A percentile compares a stretch with the other conserved stretches of the same genome.
These are phyloP conservation scores for Rhizoglyphus robini DNA, from an alignment of 1,140 invertebrate species.

Conservation along the genomic window DNA sequence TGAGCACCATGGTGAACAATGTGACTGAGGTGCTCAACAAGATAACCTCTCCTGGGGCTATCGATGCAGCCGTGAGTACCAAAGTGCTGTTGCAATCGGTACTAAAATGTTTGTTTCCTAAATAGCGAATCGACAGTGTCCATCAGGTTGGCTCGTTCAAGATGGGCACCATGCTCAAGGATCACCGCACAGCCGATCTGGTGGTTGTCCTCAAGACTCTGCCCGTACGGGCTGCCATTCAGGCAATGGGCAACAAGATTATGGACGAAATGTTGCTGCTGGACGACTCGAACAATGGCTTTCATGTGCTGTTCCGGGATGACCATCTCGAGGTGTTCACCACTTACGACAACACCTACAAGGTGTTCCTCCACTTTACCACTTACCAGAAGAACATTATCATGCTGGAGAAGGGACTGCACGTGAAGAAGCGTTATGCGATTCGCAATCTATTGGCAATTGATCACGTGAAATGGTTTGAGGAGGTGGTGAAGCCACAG, in stretches of 20 bases:
- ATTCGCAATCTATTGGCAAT: constrained; percentile 81
- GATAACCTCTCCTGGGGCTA: constrained; percentile 76
- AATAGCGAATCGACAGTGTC: constrained; percentile 84
- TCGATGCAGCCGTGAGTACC: too few relatives aligned
- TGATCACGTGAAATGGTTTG: constrained; percentile 88
- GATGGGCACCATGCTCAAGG: constrained; percentile 92
- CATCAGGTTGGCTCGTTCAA: constrained; percentile 93
- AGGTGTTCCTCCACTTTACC: background rate
- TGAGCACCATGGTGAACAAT: constrained; percentile 82
- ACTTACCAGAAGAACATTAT: background rate
- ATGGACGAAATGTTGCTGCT: constrained; percentile 65
- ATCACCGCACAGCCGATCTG: constrained; percentile 87
- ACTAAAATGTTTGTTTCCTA: background rate
- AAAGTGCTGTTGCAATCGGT: too few relatives aligned
- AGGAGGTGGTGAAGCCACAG: constrained; percentile 90
- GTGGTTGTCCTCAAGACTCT: constrained; percentile 96
- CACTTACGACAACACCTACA: background rate
- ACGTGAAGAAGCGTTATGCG: constrained; percentile 47
- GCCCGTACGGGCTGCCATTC: constrained; percentile 72
- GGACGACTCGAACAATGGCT: constrained; percentile 40
- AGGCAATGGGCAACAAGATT: constrained; percentile 76
- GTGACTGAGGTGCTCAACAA: constrained; percentile 71
- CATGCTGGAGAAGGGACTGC: constrained; percentile 45
- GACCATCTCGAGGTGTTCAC: background rate
- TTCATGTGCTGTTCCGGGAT: constrained; percentile 57